phyloP scores from a whole-genome alignment of 2,113 vertebrate genomes.

The Brachyhypopomus gauderio region DNA sequence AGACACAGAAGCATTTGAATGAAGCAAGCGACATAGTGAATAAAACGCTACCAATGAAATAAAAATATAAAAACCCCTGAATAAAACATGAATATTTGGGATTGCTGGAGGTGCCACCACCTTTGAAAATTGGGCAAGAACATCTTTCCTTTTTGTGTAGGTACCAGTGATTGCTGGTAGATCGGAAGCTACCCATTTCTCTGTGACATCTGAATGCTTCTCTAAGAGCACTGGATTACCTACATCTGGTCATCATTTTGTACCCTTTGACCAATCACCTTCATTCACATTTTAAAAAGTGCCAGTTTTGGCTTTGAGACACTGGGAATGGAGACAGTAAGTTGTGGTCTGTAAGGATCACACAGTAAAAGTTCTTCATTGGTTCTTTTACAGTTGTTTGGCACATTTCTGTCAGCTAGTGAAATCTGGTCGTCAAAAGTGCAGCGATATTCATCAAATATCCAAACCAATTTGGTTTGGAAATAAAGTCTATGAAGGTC shows the following conservation, averaged over 20 bases:
- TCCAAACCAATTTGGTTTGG: conserved; percentile 68
- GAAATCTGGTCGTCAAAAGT: conserved; percentile 67
- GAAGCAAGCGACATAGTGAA: conserved; percentile 58
- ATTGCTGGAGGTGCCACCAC: conserved; percentile 45
- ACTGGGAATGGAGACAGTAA: background rate
- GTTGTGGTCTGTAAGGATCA: background rate
- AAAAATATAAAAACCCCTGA: conserved; percentile 53
- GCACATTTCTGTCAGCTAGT: conserved; percentile 72
- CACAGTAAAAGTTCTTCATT: conserved; percentile 50
- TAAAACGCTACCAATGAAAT: conserved; percentile 49
- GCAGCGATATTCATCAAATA: conserved; percentile 62
- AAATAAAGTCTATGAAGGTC: conserved; percentile 69
- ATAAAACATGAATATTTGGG: conserved; percentile 48
- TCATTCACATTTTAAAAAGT: conserved; percentile 20
- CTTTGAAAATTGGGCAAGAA: conserved; percentile 38
- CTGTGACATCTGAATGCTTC: background rate
- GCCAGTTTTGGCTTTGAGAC: conserved; percentile 31
- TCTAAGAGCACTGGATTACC: conserved; percentile 7
- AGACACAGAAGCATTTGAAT: conserved; percentile 56
- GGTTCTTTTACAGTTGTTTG: conserved; percentile 71
- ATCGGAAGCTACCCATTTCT: conserved; percentile 2
- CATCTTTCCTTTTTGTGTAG: background rate
- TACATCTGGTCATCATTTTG: conserved; percentile 69
- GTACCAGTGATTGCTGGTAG: background rate
- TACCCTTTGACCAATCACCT: conserved; percentile 52